Evolutionary conservation across 2,113 vertebrate species (phyloP).

Genomic region (Pipra filicauda): DNA sequence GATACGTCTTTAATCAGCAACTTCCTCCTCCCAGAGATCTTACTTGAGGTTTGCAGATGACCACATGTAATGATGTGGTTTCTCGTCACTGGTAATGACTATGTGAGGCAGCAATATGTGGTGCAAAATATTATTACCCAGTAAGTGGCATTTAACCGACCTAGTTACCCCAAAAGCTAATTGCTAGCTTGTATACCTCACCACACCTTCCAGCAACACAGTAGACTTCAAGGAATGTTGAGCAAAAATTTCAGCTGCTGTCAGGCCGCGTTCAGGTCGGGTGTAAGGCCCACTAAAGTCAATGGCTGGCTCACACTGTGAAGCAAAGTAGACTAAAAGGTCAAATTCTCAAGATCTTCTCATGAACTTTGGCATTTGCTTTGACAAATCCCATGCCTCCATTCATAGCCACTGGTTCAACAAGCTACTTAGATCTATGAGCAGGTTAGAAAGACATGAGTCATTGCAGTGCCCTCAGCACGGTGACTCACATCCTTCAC

Average conservation of each 20-base stretch:
- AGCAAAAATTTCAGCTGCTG: background rate
- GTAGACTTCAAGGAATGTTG: background rate
- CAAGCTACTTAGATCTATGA: background rate
- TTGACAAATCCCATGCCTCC: background rate
- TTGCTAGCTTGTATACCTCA: background rate
- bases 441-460: background rate
- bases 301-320: background rate
- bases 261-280: background rate
- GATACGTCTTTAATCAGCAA: background rate
- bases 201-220: background rate
- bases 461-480: background rate
- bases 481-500: background rate
- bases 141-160: background rate
- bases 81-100: slow-evolving; percentile 19
- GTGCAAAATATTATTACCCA: background rate
- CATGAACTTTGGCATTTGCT: background rate
- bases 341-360: background rate
- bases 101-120: background rate
- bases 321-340: background rate
- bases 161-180: background rate
- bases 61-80: slow-evolving; percentile 51
- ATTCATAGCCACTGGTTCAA: background rate
- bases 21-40: slow-evolving; percentile 2
- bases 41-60: slow-evolving; percentile 42
- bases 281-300: background rate